Conservation (phyloP, 2,797 vertebrate species). For the Mionectes olivaceus region DNA sequence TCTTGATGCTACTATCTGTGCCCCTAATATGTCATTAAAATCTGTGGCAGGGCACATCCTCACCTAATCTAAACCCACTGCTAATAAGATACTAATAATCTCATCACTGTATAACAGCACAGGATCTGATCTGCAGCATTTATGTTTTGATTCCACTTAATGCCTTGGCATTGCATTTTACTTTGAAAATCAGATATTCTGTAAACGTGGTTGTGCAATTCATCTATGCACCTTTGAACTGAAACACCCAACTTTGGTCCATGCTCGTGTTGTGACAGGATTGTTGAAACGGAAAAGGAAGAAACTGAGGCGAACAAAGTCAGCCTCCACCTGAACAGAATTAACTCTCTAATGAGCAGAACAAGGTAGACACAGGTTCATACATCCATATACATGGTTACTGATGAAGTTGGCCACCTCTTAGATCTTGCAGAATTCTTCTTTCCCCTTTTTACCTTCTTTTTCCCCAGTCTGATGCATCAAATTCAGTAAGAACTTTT, state of each 20-base stretch:
- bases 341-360: neutral
- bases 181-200: neutral
- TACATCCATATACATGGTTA: neutral
- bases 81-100: neutral
- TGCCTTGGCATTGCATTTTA: neutral
- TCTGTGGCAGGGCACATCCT: neutral
- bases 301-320: neutral
- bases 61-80: neutral
- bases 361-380: neutral
- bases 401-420: neutral
- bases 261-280: neutral
- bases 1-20: neutral
- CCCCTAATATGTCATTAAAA: neutral
- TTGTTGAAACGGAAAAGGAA: neutral
- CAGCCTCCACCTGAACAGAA: neutral
- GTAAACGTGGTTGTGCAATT: neutral
- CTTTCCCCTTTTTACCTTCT: neutral
- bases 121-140: neutral
- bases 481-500: conserved; percentile 14
- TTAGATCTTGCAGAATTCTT: neutral
- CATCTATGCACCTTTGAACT: neutral
- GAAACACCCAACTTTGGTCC: neutral
- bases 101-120: neutral
- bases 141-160: neutral
- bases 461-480: neutral